These are phyloP conservation scores for Decapterus maruadsi DNA, from an alignment of 2,797 vertebrate species.

Conservation along the genomic window DNA sequence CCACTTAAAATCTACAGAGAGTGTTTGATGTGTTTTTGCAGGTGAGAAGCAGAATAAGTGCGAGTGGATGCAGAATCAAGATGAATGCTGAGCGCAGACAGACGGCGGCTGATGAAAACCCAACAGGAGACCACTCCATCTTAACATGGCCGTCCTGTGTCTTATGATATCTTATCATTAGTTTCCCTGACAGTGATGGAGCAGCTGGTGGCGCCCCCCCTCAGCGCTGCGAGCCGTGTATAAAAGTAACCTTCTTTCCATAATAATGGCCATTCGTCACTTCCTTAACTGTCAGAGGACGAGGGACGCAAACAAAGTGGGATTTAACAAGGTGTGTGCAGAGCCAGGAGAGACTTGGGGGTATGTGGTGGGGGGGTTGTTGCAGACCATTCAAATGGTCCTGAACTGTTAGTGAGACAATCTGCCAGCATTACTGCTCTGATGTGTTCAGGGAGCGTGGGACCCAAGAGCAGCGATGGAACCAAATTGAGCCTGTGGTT, in stretches of 20 bases:
- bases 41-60: slow-evolving; percentile 72
- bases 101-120: slow-evolving; percentile 67
- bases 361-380: background rate
- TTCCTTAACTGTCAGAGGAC: slow-evolving; percentile 78
- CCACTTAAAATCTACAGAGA: slow-evolving; percentile 51
- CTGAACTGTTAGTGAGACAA: slow-evolving; percentile 58
- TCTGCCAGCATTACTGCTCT: slow-evolving; percentile 66
- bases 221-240: slow-evolving; percentile 70
- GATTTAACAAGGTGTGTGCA: slow-evolving; percentile 57
- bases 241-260: slow-evolving; percentile 88
- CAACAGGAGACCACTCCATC: slow-evolving; percentile 75
- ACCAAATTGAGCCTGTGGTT: slow-evolving; percentile 38
- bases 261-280: slow-evolving; percentile 86
- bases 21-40: slow-evolving; percentile 66
- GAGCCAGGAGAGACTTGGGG: background rate
- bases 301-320: slow-evolving; percentile 72
- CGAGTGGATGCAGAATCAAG: slow-evolving; percentile 79
- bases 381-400: slow-evolving; percentile 53
- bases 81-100: slow-evolving; percentile 71
- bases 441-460: slow-evolving; percentile 78
- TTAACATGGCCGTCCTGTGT: slow-evolving; percentile 81
- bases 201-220: slow-evolving; percentile 49
- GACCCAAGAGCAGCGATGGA: slow-evolving; percentile 50
- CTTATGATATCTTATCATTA: slow-evolving; percentile 89
- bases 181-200: slow-evolving; percentile 86